phyloP scores from a whole-genome alignment of 2,888 invertebrate genomes.

The Tetramorium bicarinatum region DNA sequence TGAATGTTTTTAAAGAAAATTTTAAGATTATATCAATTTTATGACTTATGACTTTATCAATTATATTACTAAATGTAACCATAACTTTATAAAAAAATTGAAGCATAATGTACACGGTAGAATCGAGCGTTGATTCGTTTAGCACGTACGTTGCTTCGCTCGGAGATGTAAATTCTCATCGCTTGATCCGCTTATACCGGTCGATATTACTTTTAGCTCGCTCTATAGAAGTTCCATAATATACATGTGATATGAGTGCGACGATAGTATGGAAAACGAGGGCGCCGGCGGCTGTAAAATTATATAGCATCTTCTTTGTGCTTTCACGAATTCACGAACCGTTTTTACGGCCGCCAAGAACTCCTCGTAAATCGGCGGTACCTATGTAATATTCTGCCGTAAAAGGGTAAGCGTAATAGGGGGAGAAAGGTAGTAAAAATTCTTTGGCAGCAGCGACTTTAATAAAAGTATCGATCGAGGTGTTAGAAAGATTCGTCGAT shows the following conservation, averaged over 20 bases:
- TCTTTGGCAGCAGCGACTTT: slow-evolving; percentile 25
- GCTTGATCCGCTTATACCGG: slow-evolving; percentile 44
- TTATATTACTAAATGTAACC: background rate
- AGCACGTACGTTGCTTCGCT: background rate
- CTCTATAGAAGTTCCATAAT: slow-evolving; percentile 46
- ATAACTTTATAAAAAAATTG: background rate
- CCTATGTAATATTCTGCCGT: slow-evolving; percentile 54
- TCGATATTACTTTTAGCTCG: slow-evolving; percentile 34
- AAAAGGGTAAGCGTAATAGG: slow-evolving; percentile 62
- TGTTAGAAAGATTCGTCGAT: slow-evolving; percentile 10
- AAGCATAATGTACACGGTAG: background rate
- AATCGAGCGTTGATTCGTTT: slow-evolving; percentile 18
- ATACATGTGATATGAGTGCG: slow-evolving; percentile 55
- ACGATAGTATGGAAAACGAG: slow-evolving; percentile 62
- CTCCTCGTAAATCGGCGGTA: slow-evolving; percentile 73
- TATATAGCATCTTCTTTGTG: slow-evolving; percentile 79
- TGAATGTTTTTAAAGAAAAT: slow-evolving; percentile 4
- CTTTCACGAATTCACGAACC: slow-evolving; percentile 73
- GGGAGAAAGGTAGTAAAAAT: slow-evolving; percentile 56
- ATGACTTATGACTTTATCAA: background rate
- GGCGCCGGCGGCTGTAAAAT: slow-evolving; percentile 73
- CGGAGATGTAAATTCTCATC: slow-evolving; percentile 47
- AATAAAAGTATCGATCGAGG: slow-evolving; percentile 36
- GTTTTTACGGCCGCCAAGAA: slow-evolving; percentile 68
- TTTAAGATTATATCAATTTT: no score